Evolutionary conservation across 1,140 invertebrate genomes (phyloP).

Genomic region (Apis florea): DNA sequence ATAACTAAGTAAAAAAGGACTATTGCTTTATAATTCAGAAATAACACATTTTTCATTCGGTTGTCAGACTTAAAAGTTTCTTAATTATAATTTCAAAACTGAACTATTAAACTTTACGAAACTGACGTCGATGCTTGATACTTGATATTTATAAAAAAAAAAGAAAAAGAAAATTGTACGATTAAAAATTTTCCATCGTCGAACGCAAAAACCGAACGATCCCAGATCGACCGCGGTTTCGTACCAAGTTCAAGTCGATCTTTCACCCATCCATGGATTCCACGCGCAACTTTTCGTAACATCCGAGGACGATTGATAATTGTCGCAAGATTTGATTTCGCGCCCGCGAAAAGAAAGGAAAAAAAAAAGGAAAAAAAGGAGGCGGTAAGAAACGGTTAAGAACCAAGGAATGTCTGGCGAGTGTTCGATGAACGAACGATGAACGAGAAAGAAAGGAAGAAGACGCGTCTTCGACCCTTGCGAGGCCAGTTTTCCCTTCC

Average conservation of each 20-base stretch:
- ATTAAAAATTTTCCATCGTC: not conserved
- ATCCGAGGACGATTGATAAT: slow-evolving; percentile 8
- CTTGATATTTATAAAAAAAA: too few relatives aligned
- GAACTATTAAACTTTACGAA: too few relatives aligned
- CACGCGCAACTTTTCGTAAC: not conserved
- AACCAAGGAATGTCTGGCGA: slow-evolving; percentile 29
- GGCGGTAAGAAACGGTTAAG: not conserved
- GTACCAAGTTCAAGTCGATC: slow-evolving; percentile 31
- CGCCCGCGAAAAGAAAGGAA: not conserved
- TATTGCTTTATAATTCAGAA: not conserved
- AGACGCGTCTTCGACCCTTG: slow-evolving; percentile 2
- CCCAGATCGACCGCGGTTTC: slow-evolving; percentile 25
- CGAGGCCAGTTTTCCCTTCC: slow-evolving; percentile 40
- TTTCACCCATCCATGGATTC: slow-evolving; percentile 15
- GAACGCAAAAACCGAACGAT: slow-evolving; percentile 9
- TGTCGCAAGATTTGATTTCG: not conserved
- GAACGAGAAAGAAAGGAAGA: not conserved
- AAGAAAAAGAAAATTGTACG: too few relatives aligned
- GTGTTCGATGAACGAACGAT: not conserved
- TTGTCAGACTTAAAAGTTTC: too few relatives aligned
- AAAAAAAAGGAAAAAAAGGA: not conserved
- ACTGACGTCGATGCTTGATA: too few relatives aligned
- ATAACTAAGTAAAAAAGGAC: not conserved
- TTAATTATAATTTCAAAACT: too few relatives aligned
- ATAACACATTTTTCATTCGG: too few relatives aligned